phyloP scores from a whole-genome alignment of 2,797 vertebrate species.

The Poeciliopsis presidionis region DNA sequence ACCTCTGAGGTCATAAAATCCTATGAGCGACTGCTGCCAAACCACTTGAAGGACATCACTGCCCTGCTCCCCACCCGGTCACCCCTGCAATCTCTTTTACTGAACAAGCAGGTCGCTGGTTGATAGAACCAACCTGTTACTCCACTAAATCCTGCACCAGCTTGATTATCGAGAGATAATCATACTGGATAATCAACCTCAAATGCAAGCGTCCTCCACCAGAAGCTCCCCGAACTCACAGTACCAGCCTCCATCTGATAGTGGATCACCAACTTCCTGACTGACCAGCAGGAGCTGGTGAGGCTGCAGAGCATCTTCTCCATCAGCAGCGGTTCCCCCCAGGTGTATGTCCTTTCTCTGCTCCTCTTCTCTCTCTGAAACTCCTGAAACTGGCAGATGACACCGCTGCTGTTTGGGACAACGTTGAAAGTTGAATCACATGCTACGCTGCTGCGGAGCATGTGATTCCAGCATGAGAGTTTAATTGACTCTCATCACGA shows the following conservation, averaged over 20 bases:
- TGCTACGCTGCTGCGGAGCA: too few species aligned
- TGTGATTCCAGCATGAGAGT: too few species aligned
- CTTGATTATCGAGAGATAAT: neutral
- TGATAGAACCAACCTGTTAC: neutral
- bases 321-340: neutral
- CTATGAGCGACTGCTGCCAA: neutral
- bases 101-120: neutral
- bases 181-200: neutral
- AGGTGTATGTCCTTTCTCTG: neutral
- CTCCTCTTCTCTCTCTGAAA: neutral
- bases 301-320: neutral
- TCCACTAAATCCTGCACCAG: neutral
- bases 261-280: neutral
- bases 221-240: neutral
- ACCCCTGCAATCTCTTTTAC: neutral
- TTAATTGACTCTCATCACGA: too few species aligned
- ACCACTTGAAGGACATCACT: neutral
- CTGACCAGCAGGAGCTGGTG: neutral
- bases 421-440: too few species aligned
- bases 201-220: neutral
- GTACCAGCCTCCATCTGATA: neutral
- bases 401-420: neutral
- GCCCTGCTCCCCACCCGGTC: too few species aligned
- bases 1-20: neutral
- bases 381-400: neutral